These are phyloP conservation scores for Lamprologus callipterus DNA, from an alignment of 2,113 vertebrate genomes.

Conservation along the genomic window DNA sequence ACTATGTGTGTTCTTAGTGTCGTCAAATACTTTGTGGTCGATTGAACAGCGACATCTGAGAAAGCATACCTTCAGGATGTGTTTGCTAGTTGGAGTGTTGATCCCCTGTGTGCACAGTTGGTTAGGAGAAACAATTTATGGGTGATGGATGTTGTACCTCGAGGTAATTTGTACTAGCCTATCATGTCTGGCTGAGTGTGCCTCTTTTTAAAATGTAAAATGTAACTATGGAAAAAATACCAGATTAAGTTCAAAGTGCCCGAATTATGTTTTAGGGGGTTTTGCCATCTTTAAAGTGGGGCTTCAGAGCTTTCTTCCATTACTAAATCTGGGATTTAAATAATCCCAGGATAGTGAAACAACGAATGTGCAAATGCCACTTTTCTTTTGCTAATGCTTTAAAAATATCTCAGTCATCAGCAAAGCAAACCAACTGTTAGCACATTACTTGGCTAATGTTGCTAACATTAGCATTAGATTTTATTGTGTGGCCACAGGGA, in stretches of 20 bases:
- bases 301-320: not conserved
- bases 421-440: not conserved
- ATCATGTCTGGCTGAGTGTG: not conserved
- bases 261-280: rapidly evolving
- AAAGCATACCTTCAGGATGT: not conserved
- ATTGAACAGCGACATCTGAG: not conserved
- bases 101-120: not conserved
- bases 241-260: not conserved
- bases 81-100: not conserved
- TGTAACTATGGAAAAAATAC: not conserved
- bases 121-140: not conserved
- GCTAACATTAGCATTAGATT: not conserved
- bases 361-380: not conserved
- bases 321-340: not conserved
- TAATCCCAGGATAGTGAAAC: not conserved
- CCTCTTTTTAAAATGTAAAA: not conserved
- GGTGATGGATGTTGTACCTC: not conserved
- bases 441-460: not conserved
- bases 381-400: not conserved
- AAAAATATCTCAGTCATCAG: not conserved
- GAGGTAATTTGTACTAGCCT: not conserved
- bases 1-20: not conserved
- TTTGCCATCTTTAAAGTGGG: not conserved
- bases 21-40: not conserved
- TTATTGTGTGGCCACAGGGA: not conserved